Evolutionary conservation across 2,113 vertebrate species (phyloP).

Genomic region (Tylochromis polylepis): DNA sequence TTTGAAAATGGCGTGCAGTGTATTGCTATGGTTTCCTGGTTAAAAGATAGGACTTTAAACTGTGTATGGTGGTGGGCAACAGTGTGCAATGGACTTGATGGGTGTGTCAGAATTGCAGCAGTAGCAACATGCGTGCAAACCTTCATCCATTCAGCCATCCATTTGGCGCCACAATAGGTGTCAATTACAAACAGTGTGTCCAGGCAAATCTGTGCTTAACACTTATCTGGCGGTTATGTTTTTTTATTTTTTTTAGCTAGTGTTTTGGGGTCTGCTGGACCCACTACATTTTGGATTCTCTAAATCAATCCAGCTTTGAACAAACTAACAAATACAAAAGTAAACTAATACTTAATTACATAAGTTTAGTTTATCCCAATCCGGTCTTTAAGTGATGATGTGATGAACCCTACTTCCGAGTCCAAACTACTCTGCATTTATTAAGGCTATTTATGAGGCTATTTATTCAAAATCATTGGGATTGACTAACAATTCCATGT

Average conservation of each 20-base stretch:
- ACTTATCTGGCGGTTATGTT: neutral
- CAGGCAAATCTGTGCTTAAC: neutral
- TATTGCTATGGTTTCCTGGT: neutral
- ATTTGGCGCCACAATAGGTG: neutral
- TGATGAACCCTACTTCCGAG: too few relatives aligned
- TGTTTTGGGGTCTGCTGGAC: neutral
- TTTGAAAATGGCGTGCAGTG: neutral
- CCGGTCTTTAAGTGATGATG: too few relatives aligned
- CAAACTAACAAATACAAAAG: neutral
- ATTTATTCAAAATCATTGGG: neutral
- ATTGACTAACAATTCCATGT: neutral
- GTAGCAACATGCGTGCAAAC: neutral
- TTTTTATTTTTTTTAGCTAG: neutral
- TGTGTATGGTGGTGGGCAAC: neutral
- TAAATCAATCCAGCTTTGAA: neutral
- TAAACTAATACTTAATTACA: neutral
- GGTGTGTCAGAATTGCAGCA: neutral
- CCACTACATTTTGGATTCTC: neutral
- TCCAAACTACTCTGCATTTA: too few relatives aligned
- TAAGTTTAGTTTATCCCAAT: neutral
- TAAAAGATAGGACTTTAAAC: neutral
- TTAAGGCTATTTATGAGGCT: too few relatives aligned
- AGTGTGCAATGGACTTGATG: neutral
- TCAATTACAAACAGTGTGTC: neutral
- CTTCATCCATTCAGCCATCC: neutral